Evolutionary conservation across 2,113 vertebrate species (phyloP).

Genomic region (Atrichornis clamosus): DNA sequence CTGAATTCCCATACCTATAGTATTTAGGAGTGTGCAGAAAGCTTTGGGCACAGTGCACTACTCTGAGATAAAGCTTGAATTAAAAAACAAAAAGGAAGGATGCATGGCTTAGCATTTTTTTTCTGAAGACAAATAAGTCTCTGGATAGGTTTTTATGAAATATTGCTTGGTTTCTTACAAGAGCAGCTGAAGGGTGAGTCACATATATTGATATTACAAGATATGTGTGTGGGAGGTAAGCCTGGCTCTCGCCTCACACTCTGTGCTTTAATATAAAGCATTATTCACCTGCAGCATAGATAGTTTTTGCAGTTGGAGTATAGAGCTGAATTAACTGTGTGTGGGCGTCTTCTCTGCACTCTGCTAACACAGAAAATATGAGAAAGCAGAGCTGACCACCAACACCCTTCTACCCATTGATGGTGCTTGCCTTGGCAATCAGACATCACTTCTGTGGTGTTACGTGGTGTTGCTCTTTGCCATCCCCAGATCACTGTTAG

Average conservation of each 20-base stretch:
- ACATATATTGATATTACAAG: slow-evolving; percentile 15
- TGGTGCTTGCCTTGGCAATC: not conserved
- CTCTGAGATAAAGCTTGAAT: not conserved
- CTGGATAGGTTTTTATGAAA: not conserved
- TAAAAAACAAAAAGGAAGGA: not conserved
- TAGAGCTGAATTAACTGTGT: not conserved
- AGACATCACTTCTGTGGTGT: not conserved
- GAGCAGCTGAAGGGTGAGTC: slow-evolving; percentile 31
- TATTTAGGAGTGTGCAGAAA: not conserved
- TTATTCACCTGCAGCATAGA: slow-evolving; percentile 2
- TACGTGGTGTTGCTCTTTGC: not conserved
- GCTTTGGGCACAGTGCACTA: not conserved
- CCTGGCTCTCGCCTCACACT: not conserved
- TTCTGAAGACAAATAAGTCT: not conserved
- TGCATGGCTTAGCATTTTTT: not conserved
- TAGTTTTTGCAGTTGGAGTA: not conserved
- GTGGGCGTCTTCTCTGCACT: not conserved
- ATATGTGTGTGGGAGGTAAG: not conserved
- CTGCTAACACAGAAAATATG: not conserved
- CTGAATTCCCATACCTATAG: not conserved
- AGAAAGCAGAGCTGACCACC: not conserved
- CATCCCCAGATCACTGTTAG: not conserved
- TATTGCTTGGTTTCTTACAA: not conserved
- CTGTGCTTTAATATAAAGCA: slow-evolving; percentile 28
- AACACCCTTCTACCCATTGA: not conserved